Base-by-base conservation (phyloP, 2,113 vertebrate genomes). In the Arothron firmamentum region DNA sequence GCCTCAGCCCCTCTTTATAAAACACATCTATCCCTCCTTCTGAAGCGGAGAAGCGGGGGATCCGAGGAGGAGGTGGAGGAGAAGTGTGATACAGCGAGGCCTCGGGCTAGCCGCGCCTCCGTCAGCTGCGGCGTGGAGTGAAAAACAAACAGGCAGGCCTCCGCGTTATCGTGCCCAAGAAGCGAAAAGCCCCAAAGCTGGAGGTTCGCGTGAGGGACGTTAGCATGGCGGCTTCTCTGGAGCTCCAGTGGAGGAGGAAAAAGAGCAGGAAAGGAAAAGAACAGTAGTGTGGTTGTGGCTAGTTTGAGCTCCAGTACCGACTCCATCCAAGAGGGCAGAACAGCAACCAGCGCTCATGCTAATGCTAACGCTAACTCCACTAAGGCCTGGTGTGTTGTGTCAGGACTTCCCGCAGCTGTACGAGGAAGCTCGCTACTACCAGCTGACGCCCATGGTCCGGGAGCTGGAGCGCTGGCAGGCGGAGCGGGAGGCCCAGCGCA, bases 381-480 rank as follows among this genome's bases (percentile, higher is more conserved):
- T n/a, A 28, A 28, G 34, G 34, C 9, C 34, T 10, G 9, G 34
- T 38, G 25, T 12, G 6, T 38, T 23, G 19, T 43, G 0, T 0
- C 87, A 96, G 94, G 95, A 96, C 85, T 95, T 96, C 82, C 90
- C 90, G 71, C 91, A 95, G 84, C 91, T 96, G 45, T 96, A 94
- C 15, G 95, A 96, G 89, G 95, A 96, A 89, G 95, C 94, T 0
- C 92, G 92, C 7, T 96, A 91, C 85, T 96, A 96, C 87, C 94
- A 96, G 89, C 92, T 96, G 81, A 92, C 92, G 60, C 93, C 93
- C 48, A 95, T 96, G 95, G 91, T 96, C 19, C 93, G 93, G 0
- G 95, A 96, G 86, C 87, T 96, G 49, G 95, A 96, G 72, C 91
- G 94, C 61, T 96, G 94, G 94, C 93, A 94, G 79, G 93, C 92